Percentiles rank a stretch among this genome's conserved stretches.
phyloP scores from a whole-genome alignment of 1,140 invertebrate species.

The Elymnias hypermnestra region DNA sequence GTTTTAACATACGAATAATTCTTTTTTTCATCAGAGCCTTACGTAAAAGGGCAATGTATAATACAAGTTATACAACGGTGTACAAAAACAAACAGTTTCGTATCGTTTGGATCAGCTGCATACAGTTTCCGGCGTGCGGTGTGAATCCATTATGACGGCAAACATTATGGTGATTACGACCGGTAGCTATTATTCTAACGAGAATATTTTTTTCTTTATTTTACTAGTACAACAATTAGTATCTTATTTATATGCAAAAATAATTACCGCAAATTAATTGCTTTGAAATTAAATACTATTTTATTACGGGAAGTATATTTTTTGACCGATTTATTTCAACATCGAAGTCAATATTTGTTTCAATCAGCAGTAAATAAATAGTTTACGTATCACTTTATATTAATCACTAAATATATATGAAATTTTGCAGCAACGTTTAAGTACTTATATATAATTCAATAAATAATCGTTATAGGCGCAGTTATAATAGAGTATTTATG shows the following conservation, averaged over 20 bases:
- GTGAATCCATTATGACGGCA: conserved; percentile 27
- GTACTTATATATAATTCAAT: too few relatives aligned
- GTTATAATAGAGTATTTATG: too few relatives aligned
- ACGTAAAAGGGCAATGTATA: conserved; percentile 2
- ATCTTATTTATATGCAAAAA: neutral
- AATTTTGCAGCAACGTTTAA: too few relatives aligned
- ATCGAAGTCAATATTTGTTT: too few relatives aligned
- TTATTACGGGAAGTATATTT: too few relatives aligned
- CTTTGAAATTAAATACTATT: neutral
- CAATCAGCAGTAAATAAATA: too few relatives aligned
- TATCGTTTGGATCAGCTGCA: conserved; percentile 26
- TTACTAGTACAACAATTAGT: too few relatives aligned
- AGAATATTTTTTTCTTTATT: neutral
- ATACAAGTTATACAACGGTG: conserved; percentile 7
- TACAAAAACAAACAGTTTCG: conserved; percentile 9
- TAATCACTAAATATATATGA: too few relatives aligned
- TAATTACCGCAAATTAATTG: neutral
- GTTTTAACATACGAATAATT: too few relatives aligned
- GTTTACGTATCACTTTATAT: too few relatives aligned
- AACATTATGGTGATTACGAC: conserved; percentile 26
- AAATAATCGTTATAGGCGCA: too few relatives aligned
- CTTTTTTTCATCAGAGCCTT: neutral
- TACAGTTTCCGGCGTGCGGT: conserved; percentile 25
- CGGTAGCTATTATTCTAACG: conserved; percentile 6
- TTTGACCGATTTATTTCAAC: too few relatives aligned